Conservation (phyloP, 2,113 vertebrate species). For the Sarotherodon lohbergeri region DNA sequence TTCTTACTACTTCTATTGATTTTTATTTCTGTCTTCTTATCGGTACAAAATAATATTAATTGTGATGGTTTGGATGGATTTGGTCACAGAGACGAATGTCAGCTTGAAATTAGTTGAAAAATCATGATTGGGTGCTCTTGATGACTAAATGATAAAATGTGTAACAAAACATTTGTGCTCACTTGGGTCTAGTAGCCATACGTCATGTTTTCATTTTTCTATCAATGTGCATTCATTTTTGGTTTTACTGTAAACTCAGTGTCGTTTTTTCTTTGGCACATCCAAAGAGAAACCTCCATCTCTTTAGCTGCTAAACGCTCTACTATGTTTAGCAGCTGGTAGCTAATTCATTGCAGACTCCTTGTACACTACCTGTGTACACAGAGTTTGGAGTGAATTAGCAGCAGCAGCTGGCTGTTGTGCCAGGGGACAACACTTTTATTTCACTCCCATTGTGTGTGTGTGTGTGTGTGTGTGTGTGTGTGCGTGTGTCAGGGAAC, state of each 20-base stretch:
- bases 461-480: background rate
- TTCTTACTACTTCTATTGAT: background rate
- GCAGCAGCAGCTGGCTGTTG: background rate
- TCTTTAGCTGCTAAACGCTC: background rate
- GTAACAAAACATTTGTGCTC: background rate
- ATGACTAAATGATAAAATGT: background rate
- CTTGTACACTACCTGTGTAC: background rate
- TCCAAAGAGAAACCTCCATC: background rate
- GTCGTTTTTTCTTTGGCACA: background rate
- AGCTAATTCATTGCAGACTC: background rate
- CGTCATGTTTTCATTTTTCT: background rate
- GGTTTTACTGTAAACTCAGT: background rate
- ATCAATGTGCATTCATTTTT: background rate
- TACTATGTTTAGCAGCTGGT: background rate
- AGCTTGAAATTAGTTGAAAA: background rate
- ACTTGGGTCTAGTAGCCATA: background rate
- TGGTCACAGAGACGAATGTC: background rate
- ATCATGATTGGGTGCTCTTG: fast-evolving
- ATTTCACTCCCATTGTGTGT: background rate
- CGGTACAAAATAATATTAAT: background rate
- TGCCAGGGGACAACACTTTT: background rate
- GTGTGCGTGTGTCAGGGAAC: background rate
- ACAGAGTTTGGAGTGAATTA: background rate
- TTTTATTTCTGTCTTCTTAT: background rate
- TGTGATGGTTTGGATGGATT: background rate